phyloP scores from a whole-genome alignment of 2,797 vertebrate species.

The Brachyrhaphis roseni region DNA sequence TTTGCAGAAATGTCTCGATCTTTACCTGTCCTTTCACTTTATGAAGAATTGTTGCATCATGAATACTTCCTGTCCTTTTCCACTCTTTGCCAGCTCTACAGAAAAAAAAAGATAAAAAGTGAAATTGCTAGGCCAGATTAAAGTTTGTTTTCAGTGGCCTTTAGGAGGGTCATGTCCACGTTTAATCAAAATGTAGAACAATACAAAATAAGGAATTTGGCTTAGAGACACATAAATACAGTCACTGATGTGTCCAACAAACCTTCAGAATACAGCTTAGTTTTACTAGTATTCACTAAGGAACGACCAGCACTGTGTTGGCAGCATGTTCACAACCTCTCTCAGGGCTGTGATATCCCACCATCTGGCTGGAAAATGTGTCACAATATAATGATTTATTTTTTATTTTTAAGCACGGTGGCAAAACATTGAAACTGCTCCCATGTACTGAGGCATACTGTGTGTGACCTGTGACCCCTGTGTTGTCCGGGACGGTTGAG shows the following conservation, averaged over 20 bases:
- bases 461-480: too few relatives aligned
- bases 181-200: not conserved
- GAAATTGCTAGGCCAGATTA: not conserved
- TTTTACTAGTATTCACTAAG: not conserved
- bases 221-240: not conserved
- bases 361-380: not conserved
- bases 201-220: not conserved
- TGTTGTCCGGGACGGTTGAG: too few relatives aligned
- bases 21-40: not conserved
- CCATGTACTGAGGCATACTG: too few relatives aligned
- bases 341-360: not conserved
- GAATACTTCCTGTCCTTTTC: too few relatives aligned
- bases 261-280: not conserved
- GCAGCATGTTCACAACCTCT: not conserved
- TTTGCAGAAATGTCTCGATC: constrained; percentile 7
- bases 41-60: too few relatives aligned
- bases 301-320: not conserved
- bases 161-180: not conserved
- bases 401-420: too few relatives aligned
- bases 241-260: not conserved
- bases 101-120: not conserved
- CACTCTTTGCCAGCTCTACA: not conserved
- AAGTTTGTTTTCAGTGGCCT: not conserved
- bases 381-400: too few relatives aligned
- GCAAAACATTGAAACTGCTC: too few relatives aligned